Evolutionary conservation across 1,140 invertebrate genomes (phyloP).

Genomic region (Littorina saxatilis): DNA sequence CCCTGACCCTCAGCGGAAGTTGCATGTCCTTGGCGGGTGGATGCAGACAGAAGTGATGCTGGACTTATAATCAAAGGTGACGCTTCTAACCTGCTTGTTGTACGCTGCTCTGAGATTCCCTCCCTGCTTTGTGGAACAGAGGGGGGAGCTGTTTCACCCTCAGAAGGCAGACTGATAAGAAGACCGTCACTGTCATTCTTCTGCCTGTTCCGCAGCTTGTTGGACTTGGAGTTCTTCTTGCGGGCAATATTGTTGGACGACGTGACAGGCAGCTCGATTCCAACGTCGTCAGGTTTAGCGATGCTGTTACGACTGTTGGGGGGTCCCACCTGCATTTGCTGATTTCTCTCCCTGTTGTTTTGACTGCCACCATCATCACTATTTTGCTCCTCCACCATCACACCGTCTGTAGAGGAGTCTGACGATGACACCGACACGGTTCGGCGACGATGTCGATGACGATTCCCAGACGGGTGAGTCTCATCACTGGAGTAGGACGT

Average conservation of each 20-base stretch:
- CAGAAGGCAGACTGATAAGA: not conserved
- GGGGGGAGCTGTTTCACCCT: not conserved
- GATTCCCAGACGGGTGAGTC: not conserved
- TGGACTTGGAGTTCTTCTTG: not conserved
- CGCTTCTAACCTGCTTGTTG: not conserved
- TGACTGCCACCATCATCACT: not conserved
- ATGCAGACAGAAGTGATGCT: not conserved
- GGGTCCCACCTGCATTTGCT: not conserved
- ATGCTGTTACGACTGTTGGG: not conserved
- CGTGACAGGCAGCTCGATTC: not conserved
- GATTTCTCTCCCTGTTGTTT: not conserved
- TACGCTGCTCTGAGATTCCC: no score
- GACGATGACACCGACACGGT: not conserved
- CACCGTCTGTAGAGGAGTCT: constrained; percentile 14
- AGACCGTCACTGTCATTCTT: not conserved
- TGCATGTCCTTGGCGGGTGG: not conserved
- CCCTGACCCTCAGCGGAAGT: not conserved
- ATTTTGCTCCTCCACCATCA: not conserved
- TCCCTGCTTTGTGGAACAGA: not conserved
- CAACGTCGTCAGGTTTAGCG: constrained; percentile 18
- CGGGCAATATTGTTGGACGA: not conserved
- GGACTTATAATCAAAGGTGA: not conserved
- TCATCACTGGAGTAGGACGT: constrained; percentile 35
- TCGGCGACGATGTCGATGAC: not conserved
- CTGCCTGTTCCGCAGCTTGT: not conserved